Percentiles rank a stretch among this genome's conserved stretches.
Conservation (phyloP, 2,113 vertebrate genomes). For the Bubo blakistoni region DNA sequence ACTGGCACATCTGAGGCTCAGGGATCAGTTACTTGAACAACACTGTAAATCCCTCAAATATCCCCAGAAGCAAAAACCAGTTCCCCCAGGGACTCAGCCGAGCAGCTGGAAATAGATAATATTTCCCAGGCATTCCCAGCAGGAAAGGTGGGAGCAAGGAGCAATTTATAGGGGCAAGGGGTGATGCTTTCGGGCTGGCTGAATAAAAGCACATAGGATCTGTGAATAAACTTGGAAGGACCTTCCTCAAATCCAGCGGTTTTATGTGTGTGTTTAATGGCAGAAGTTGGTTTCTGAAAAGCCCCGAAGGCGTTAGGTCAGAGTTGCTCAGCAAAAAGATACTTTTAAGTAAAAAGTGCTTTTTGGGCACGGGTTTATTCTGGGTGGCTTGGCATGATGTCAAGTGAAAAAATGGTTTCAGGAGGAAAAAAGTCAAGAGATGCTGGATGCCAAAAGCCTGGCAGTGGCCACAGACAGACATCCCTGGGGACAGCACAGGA, state of each 20-base stretch:
- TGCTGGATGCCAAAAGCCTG: not conserved
- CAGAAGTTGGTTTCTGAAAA: not conserved
- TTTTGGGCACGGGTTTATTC: not conserved
- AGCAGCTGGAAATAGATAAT: not conserved
- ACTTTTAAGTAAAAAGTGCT: not conserved
- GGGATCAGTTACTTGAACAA: not conserved
- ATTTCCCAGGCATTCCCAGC: not conserved
- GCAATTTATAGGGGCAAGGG: fast-evolving
- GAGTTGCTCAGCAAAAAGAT: not conserved
- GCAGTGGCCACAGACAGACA: not conserved
- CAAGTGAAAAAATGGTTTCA: not conserved
- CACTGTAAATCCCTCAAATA: not conserved
- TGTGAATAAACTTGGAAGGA: not conserved
- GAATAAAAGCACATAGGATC: not conserved
- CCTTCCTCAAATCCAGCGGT: not conserved
- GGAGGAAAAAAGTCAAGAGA: not conserved
- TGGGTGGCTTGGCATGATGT: not conserved
- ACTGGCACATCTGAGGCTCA: not conserved
- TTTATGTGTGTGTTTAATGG: not conserved
- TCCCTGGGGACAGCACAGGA: not conserved
- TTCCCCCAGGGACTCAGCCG: not conserved
- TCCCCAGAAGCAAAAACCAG: not conserved
- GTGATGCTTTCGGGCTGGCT: not conserved
- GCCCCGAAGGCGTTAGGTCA: fast-evolving
- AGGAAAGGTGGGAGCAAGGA: not conserved